phyloP scores from a whole-genome alignment of 2,888 invertebrate species.

The Acrobasis consociella region DNA sequence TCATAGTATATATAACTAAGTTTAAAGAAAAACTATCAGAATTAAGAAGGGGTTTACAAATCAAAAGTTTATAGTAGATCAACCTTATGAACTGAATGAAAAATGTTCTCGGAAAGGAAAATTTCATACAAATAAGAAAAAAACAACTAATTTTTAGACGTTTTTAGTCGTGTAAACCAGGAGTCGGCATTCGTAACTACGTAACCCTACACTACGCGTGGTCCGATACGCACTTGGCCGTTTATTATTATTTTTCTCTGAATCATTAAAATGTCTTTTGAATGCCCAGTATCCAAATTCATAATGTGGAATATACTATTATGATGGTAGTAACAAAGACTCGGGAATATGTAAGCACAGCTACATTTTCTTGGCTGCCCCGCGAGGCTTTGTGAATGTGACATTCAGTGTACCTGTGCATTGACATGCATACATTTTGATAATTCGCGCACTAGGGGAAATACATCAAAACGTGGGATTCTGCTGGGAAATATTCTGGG shows the following conservation, averaged over 20 bases:
- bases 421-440: background rate
- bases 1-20: too few relatives aligned
- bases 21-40: too few relatives aligned
- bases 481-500: slow-evolving; percentile 5
- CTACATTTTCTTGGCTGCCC: slow-evolving; percentile 10
- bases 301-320: slow-evolving; percentile 7
- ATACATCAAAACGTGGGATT: slow-evolving; percentile 10
- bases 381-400: slow-evolving; percentile 17
- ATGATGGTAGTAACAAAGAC: background rate
- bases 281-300: background rate
- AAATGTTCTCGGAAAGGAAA: too few relatives aligned
- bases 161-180: too few relatives aligned
- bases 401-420: slow-evolving; percentile 10
- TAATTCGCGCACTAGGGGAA: slow-evolving; percentile 22
- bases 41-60: too few relatives aligned
- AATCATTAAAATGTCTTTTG: background rate
- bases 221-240: too few relatives aligned
- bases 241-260: background rate
- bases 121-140: too few relatives aligned
- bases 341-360: background rate
- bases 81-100: too few relatives aligned
- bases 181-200: too few relatives aligned
- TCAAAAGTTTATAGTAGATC: too few relatives aligned
- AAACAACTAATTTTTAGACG: too few relatives aligned
- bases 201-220: too few relatives aligned